Percentiles rank a stretch among this genome's conserved stretches.
phyloP scores from a whole-genome alignment of 1,140 invertebrate genomes.

The Hypsibius dujardini region DNA sequence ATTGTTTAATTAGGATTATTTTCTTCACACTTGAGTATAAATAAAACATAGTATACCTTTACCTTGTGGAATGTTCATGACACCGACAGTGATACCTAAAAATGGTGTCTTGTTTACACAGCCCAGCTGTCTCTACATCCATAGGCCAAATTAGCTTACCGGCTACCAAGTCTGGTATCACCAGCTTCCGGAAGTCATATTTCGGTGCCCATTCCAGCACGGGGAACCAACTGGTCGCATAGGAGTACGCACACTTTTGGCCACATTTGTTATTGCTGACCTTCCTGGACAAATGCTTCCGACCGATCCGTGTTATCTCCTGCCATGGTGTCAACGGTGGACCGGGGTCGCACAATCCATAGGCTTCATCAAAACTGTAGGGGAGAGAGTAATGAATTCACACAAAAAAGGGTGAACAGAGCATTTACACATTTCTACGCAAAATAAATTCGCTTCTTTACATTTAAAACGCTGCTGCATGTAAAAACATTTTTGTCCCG shows the following conservation, averaged over 20 bases:
- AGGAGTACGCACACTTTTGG: not conserved
- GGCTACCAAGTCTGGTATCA: not conserved
- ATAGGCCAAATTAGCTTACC: not conserved
- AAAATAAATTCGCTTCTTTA: too few relatives aligned
- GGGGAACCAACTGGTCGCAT: not conserved
- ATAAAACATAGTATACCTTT: not conserved
- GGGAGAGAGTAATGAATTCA: too few relatives aligned
- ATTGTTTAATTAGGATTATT: too few relatives aligned
- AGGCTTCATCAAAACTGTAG: not conserved
- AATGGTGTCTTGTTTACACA: too few relatives aligned
- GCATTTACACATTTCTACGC: too few relatives aligned
- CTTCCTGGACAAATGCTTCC: not conserved
- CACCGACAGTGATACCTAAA: constrained; percentile 15
- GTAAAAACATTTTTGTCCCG: too few relatives aligned
- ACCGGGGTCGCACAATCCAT: not conserved
- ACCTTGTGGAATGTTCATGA: constrained; percentile 16
- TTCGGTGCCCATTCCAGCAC: not conserved
- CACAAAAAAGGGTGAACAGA: too few relatives aligned
- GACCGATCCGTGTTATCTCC: not conserved
- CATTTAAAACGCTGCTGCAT: too few relatives aligned
- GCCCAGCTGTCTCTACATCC: too few relatives aligned
- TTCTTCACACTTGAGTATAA: not conserved
- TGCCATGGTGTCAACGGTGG: not conserved
- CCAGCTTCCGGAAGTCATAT: not conserved
- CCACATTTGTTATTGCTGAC: not conserved